phyloP scores from a whole-genome alignment of 2,888 invertebrate genomes.

The Lithophane leautieri region DNA sequence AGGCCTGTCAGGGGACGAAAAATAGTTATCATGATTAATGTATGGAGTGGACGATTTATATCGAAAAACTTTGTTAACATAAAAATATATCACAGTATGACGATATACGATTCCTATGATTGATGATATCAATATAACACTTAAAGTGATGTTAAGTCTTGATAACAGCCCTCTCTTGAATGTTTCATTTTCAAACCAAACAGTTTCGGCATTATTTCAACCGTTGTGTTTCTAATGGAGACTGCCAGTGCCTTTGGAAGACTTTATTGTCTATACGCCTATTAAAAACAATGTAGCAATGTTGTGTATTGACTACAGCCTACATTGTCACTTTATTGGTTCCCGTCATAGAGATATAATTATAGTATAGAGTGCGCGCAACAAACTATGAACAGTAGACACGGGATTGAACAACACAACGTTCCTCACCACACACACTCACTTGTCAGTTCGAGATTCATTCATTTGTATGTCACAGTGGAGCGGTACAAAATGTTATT shows the following conservation, averaged over 20 bases:
- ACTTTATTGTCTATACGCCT: slow-evolving; percentile 40
- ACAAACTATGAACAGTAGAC: too few species aligned
- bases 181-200: slow-evolving; percentile 21
- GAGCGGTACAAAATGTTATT: too few species aligned
- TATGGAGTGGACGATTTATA: slow-evolving; percentile 34
- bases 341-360: too few species aligned
- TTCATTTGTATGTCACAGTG: too few species aligned
- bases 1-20: slow-evolving; percentile 48
- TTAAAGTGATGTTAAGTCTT: slow-evolving; percentile 2
- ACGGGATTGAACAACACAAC: too few species aligned
- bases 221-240: slow-evolving; percentile 22
- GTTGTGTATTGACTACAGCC: slow-evolving; percentile 33
- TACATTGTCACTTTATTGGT: slow-evolving; percentile 42
- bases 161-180: slow-evolving; percentile 22
- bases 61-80: slow-evolving; percentile 42
- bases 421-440: too few species aligned
- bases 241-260: slow-evolving; percentile 40
- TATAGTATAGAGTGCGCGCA: too few species aligned
- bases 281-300: slow-evolving; percentile 55
- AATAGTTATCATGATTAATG: slow-evolving; percentile 58
- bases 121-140: slow-evolving; percentile 34
- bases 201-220: slow-evolving; percentile 10
- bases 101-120: slow-evolving; percentile 40
- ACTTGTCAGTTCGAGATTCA: too few species aligned
- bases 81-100: slow-evolving; percentile 20